Conservation (phyloP, 1,140 invertebrate genomes). For the Drosophila suzukii region DNA sequence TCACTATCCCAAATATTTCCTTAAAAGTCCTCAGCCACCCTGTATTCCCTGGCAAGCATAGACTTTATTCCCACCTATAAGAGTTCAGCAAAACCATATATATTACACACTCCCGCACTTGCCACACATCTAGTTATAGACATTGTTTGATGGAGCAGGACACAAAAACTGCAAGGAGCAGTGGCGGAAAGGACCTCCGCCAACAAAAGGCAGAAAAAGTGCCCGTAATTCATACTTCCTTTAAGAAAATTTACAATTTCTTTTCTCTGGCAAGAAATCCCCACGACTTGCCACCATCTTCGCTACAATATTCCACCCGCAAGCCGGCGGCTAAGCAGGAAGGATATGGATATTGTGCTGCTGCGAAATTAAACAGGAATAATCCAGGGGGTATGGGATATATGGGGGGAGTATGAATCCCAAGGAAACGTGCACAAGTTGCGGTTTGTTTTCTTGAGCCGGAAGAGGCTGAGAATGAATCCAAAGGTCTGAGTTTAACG, state of each 20-base stretch:
- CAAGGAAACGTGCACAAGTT: conserved; percentile 78
- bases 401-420: conserved; percentile 10
- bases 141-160: conserved; percentile 69
- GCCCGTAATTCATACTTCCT: conserved; percentile 65
- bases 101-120: conserved; percentile 48
- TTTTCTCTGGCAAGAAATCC: conserved; percentile 57
- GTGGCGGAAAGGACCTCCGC: conserved; percentile 2
- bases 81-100: conserved; percentile 60
- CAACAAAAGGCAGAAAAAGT: conserved; percentile 44
- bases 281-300: conserved; percentile 11
- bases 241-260: conserved; percentile 74
- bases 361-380: conserved; percentile 70
- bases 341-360: conserved; percentile 71
- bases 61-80: conserved; percentile 43
- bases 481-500: conserved; percentile 34
- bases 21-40: conserved; percentile 30
- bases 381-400: not conserved
- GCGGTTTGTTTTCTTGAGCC: conserved; percentile 60
- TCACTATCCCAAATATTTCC: not conserved
- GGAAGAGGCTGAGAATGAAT: conserved; percentile 27
- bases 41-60: conserved; percentile 35
- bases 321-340: conserved; percentile 55
- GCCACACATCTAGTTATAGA: conserved; percentile 45
- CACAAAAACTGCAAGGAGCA: conserved; percentile 9
- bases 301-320: conserved; percentile 8